These are phyloP conservation scores for Scopus umbretta DNA, from an alignment of 2,113 vertebrate species.

Conservation along the genomic window DNA sequence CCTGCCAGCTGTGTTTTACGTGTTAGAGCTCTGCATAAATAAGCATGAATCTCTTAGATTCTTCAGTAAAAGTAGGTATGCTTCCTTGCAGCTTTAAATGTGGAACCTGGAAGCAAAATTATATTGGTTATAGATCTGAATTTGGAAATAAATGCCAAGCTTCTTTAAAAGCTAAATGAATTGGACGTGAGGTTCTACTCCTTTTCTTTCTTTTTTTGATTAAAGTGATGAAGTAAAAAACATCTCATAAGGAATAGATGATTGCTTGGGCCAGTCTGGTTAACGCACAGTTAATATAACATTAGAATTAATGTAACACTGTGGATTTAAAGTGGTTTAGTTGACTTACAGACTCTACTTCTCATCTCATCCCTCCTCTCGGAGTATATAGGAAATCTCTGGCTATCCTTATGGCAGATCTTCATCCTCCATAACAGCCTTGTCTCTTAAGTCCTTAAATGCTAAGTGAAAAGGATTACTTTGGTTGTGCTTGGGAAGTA, in stretches of 20 bases:
- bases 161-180: neutral
- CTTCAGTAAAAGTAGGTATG: neutral
- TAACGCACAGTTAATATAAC: neutral
- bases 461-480: neutral
- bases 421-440: neutral
- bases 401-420: neutral
- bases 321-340: neutral
- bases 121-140: neutral
- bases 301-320: neutral
- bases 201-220: neutral
- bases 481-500: conserved; percentile 9
- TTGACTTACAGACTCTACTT: neutral
- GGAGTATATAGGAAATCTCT: neutral
- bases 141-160: neutral
- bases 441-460: neutral
- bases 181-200: neutral
- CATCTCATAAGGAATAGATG: neutral
- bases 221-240: neutral
- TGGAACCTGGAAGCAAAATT: neutral
- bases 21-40: neutral
- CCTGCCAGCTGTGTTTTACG: neutral
- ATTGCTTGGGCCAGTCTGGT: neutral
- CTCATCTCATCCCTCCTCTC: neutral
- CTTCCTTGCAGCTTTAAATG: neutral
- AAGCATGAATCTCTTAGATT: neutral